phyloP scores from a whole-genome alignment of 2,113 vertebrate species.

The Antidorcas marsupialis region DNA sequence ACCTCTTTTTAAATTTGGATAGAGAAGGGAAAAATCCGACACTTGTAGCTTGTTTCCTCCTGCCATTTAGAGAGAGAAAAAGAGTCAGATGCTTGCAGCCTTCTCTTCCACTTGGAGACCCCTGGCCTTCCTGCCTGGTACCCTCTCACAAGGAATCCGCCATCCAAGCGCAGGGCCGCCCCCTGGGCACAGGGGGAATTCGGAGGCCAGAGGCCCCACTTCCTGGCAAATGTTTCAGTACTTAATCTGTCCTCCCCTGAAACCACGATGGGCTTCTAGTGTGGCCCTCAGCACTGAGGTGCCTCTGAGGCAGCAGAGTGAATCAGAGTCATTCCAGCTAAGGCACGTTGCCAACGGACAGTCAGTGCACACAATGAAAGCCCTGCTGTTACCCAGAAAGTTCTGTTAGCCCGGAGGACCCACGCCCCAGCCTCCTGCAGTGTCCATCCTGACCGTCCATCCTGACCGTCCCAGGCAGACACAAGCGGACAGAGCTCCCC shows the following conservation, averaged over 20 bases:
- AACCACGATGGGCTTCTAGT: background rate
- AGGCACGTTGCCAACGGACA: fast-evolving
- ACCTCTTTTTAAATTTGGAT: background rate
- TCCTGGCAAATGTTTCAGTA: background rate
- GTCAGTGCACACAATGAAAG: background rate
- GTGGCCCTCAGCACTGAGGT: background rate
- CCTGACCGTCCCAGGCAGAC: background rate
- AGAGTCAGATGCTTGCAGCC: background rate
- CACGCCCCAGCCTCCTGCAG: background rate
- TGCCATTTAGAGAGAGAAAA: background rate
- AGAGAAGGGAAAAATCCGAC: background rate
- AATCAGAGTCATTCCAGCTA: background rate
- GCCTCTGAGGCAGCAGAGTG: background rate
- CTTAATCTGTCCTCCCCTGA: background rate
- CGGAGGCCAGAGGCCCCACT: background rate
- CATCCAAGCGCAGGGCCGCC: fast-evolving
- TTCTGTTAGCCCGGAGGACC: background rate
- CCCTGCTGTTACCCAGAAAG: background rate
- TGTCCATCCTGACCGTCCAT: background rate
- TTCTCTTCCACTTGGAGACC: background rate
- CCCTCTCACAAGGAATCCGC: background rate
- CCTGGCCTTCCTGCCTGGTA: background rate
- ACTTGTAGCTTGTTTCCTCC: background rate
- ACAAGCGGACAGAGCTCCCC: background rate
- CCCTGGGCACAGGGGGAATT: too few relatives aligned